Base-by-base conservation (phyloP, 2,888 invertebrate species). In the Drosophila mimetica region DNA sequence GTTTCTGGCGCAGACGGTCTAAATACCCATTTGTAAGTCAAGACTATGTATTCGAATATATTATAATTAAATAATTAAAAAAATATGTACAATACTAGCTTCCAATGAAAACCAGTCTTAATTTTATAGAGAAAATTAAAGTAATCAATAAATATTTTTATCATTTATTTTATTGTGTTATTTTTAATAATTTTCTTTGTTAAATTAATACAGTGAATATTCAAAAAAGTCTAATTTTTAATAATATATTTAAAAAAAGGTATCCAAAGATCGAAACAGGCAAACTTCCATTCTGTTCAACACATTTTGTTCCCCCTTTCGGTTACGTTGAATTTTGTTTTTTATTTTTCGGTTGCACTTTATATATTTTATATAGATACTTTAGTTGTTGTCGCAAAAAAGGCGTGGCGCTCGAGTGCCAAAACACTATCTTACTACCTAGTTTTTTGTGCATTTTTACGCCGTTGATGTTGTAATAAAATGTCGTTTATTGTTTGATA, bases 371-470 rank as follows among this genome's bases (percentile, higher is more conserved):
- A 9, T 34, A 25, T 20, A 22, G 14, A 34, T 55, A 37, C 13
- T 55, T 16, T 14, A 41, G 52, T 48, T 63, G 20, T 34, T 47
- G 41, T 42, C 55, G 22, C n/a, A 46, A 14, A 61, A 64, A 71
- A 77, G 78, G 74, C 74, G 82, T 82, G 80, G 77, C 63, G 16
- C 52, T 52, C 59, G 55, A 59, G 55, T 69, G 69, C 48, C 55
- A 73, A 64, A 76, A 52, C 48, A 53, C 58, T 42, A 41, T 36
- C 41, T 37, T 22, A 25, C 32, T 18, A 30, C 25, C n/a, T n/a
- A 25, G 47, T 57, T 60, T 34, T 46, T 32, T 14, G 14, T 32
- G 18, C 36, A 44, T 16, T 69, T 39, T 51, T 36, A 41, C 22
- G 32, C 22, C n/a, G 48, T 50, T 57, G 36, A 52, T 61, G 53